Percentiles rank a stretch among this genome's conserved stretches.
Conservation (phyloP, 2,888 invertebrate genomes). For the Chrysolina oricalcia region DNA sequence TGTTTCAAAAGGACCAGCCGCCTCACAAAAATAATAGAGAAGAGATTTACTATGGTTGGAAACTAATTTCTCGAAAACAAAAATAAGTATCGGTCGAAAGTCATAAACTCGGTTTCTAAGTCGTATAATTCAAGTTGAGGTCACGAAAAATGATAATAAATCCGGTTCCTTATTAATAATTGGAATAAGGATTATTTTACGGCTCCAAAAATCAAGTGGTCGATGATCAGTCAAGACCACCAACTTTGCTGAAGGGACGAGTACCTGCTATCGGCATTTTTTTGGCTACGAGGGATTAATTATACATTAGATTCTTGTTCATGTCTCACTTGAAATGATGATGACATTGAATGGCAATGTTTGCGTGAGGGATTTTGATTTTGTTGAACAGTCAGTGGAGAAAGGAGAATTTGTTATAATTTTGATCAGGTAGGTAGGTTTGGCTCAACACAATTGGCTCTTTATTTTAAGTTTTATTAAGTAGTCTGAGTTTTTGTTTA, state of each 20-base stretch:
- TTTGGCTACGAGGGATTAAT: conserved; percentile 9
- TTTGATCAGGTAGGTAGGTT: too few species aligned
- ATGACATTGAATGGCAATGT: conserved; percentile 11
- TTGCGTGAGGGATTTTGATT: not conserved
- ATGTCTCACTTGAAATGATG: conserved; percentile 21
- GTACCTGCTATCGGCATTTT: conserved; percentile 19
- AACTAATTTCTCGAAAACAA: conserved; percentile 24
- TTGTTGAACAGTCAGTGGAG: not conserved
- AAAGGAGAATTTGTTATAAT: too few species aligned
- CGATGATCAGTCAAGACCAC: conserved; percentile 13
- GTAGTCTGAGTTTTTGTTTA: too few species aligned
- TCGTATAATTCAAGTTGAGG: conserved; percentile 25
- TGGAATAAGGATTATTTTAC: conserved; percentile 20
- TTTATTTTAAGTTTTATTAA: too few species aligned
- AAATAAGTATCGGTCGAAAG: conserved; percentile 28
- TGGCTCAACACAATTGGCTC: too few species aligned
- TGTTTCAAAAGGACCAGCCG: conserved; percentile 31
- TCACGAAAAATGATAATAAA: conserved; percentile 14
- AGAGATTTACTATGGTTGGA: conserved; percentile 24
- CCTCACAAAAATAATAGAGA: conserved; percentile 20
- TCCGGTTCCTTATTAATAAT: conserved; percentile 21
- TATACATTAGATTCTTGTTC: conserved; percentile 19
- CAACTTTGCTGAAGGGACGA: conserved; percentile 19
- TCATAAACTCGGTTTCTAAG: conserved; percentile 29
- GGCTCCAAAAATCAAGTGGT: conserved; percentile 9